Evolutionary conservation across 1,140 invertebrate genomes (phyloP).

Genomic region (Lasaia peninsularis): DNA sequence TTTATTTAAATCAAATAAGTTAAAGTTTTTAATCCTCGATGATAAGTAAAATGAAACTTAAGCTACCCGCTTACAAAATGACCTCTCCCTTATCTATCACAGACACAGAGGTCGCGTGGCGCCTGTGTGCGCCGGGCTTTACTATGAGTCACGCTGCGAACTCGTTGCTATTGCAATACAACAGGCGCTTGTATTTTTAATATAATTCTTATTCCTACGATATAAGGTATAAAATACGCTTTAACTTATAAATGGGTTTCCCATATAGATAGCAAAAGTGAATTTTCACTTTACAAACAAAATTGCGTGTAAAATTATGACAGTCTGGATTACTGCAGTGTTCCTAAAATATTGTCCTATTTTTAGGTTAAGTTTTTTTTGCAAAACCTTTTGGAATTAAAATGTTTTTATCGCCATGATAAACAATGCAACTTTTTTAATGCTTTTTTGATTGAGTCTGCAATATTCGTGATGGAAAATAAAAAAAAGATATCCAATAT

Average conservation of each 20-base stretch:
- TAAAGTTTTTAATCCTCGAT: too few relatives aligned
- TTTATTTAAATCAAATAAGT: too few relatives aligned
- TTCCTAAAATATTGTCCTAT: not conserved
- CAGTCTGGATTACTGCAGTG: not conserved
- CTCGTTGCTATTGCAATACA: constrained; percentile 24
- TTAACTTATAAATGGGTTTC: not conserved
- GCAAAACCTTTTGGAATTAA: too few relatives aligned
- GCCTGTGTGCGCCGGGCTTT: constrained; percentile 52
- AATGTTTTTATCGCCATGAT: too few relatives aligned
- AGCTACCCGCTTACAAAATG: constrained; percentile 6
- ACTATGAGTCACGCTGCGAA: constrained; percentile 59
- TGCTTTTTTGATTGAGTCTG: too few relatives aligned
- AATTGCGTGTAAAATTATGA: not conserved
- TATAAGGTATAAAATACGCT: constrained; percentile 2
- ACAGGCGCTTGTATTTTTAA: constrained; percentile 28
- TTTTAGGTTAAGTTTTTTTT: not conserved
- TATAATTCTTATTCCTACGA: not conserved
- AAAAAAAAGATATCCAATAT: too few relatives aligned
- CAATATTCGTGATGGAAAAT: too few relatives aligned
- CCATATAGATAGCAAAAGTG: constrained; percentile 1
- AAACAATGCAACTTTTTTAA: too few relatives aligned
- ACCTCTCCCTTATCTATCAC: constrained; percentile 17
- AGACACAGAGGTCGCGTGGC: constrained; percentile 5
- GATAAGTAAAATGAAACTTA: not conserved
- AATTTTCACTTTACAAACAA: constrained; percentile 2